Base-by-base conservation (phyloP, 2,113 vertebrate species). In the Cairina moschata region DNA sequence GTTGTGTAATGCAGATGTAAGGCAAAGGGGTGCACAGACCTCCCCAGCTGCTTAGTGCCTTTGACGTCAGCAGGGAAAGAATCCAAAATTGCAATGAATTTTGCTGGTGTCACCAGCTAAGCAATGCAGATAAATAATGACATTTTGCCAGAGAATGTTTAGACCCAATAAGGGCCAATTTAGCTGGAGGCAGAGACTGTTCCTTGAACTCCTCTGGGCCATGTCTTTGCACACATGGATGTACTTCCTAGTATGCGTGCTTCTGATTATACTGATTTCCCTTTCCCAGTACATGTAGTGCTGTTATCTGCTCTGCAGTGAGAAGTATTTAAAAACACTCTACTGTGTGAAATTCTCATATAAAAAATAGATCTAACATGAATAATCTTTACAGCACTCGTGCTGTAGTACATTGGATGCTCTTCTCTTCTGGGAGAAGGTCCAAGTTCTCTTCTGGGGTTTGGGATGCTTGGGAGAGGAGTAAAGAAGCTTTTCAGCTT, bases 171-270 rank as follows among this genome's bases (percentile, higher is more conserved):
- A 92, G 82, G 63, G 87, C 29, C 63, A 46, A 22, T 71, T 88
- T 78, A 88, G 75, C 63, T 80, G 78, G 81, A 91, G 86, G 81
- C 86, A 92, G 82, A 87, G 71, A 50, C 26, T 73, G 74, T 95
- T 89, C 91, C 67, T 68, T 71, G 62, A 88, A 20, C 68, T 93
- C 32, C 91, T 93, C 18, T 36, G 66, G 74, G 81, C 69, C 62
- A 15, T 28, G 77, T 82, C 66, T 91, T 82, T 78, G 84, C 81
- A 65, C 50, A 66, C 56, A 31, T 21, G 74, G 73, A 75, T 46
- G 11, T 60, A 23, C 58, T 76, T 90, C 67, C 18, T 34, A 29
- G 32, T 26, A 38, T 23, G 44, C 3, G 0, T 42, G 68, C 63
- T 86, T 90, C 73, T 93, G 72, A 50, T 77, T 88, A 74, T n/a